phyloP scores from a whole-genome alignment of 2,888 invertebrate genomes.

The Zhuqinia jingwanae region DNA sequence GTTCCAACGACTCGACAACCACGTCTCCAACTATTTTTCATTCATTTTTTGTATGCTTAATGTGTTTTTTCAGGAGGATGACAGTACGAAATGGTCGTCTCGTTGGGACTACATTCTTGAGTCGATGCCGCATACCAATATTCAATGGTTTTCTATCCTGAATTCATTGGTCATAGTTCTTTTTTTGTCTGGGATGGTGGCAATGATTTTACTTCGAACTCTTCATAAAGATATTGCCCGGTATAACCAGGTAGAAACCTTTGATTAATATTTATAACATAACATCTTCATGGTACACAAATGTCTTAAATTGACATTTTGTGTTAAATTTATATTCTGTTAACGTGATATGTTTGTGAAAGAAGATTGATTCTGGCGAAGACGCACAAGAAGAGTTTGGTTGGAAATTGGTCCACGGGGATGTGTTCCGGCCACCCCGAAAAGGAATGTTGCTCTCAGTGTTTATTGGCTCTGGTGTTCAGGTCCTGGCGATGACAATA shows the following conservation, averaged over 20 bases:
- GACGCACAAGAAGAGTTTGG: constrained; percentile 90
- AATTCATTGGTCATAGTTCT: constrained; percentile 98
- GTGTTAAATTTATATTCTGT: not conserved
- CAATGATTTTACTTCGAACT: constrained; percentile 98
- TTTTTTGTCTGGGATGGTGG: constrained; percentile 99
- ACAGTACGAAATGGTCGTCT: constrained; percentile 97
- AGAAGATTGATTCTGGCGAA: constrained; percentile 82
- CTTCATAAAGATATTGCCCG: constrained; percentile 99
- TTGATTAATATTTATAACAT: not conserved
- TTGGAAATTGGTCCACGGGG: constrained; percentile 86
- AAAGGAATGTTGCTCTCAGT: constrained; percentile 98
- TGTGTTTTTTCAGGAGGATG: constrained; percentile 84
- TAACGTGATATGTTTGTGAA: constrained; percentile 39
- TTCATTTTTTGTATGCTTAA: not conserved
- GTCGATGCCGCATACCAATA: constrained; percentile 98
- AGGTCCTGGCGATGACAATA: constrained; percentile 97
- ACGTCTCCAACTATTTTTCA: no score
- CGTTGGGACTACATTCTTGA: constrained; percentile 99
- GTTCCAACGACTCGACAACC: no score
- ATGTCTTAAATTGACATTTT: not conserved
- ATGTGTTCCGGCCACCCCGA: constrained; percentile 86
- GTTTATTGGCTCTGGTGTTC: constrained; percentile 97
- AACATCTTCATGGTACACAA: no score
- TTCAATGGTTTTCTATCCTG: constrained; percentile 99
- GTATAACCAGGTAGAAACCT: constrained; percentile 90